Evolutionary conservation across 2,113 vertebrate genomes (phyloP), one percentile per base, ranked within the genome.

Genomic region (Pelobates fuscus): DNA sequence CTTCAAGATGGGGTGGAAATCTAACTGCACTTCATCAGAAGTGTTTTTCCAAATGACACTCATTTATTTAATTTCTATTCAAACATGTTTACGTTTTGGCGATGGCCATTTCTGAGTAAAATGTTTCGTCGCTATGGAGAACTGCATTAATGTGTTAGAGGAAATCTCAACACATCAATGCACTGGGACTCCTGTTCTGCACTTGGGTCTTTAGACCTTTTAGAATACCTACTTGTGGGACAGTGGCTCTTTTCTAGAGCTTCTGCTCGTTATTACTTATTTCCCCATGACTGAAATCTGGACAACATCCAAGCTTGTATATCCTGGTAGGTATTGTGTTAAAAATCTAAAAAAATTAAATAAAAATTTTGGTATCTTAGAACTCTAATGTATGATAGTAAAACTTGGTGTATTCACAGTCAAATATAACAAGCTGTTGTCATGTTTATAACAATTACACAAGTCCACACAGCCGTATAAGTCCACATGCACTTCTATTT

Each of bases 31-130:
- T 41, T 59, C 55, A 59, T 26, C 81, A 25, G 71, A 84, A 81
- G 78, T 81, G 86, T 83, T 86, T n/a, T 82, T 83, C 69, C 71
- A 77, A 73, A 0, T 78, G 84, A 84, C 81, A 86, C 87, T 81
- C 69, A 66, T 26, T 57, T 73, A 78, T 77, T 88, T 80, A 84
- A 87, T 88, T 87, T 81, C 84, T 85, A 88, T 81, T 81, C 85
- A 85, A 88, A 79, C 82, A 82, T 81, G 81, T 89, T 91, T 91
- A 87, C 86, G 83, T 82, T 88, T 83, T 81, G 85, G 81, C 86
- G 81, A 82, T 81, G 83, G 79, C 82, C 81, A 4, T 52, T 58
- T 67, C 26, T 60, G 25, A 67, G 87, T 84, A 77, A 78, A 85
- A 82, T 87, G 88, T 89, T 88, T 87, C 87, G 88, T 85, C 85